Base-by-base conservation (phyloP, 2,888 invertebrate species). In the Micoletzkya japonica region DNA sequence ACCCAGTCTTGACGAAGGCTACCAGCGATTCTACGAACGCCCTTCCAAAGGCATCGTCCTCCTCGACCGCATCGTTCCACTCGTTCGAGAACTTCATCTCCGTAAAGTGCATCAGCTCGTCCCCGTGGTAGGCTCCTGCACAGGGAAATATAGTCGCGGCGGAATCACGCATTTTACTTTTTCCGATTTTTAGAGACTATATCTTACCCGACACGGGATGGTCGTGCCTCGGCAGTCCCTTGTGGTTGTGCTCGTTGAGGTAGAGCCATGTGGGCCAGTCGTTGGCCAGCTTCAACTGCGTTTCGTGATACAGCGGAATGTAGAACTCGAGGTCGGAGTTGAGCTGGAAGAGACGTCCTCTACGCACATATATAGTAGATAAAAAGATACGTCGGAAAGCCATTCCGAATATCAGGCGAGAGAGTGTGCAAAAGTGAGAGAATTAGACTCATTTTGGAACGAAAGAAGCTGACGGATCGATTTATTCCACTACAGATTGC, bases 241-340 rank as follows among this genome's bases (percentile, higher is more conserved):
- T 44, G 24, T n/a, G 6, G 0, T 17, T 20, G 44, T 67, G 57
- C n/a, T 67, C 50, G 2, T 56, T 56, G 30, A 67, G 20, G 34
- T 67, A 67, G 30, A 67, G 32, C 20, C 26, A 67, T 4, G 67
- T 39, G 0, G 57, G 57, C 67, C 67, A 67, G 39, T 57, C 32
- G 24, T 67, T 67, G 1, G 32, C 52, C 52, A 52, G 6, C 4
- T 77, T 78, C 34, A 79, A 58, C 39, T 78, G 78, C 14, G 78
- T 50, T 54, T 79, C 79, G 36, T 79, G 79, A 30, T 76, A 76
- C 32, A 73, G 71, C 14, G 79, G 79, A n/a, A 79, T 73, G 50
- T 75, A 72, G 70, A 76, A 79, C 30, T 76, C 73, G 10, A 79
- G 74, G 67, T 79, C 79, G 61, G 77, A 76, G 44, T 75, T 71